These are phyloP conservation scores for Corythornis cristatus DNA, from an alignment of 2,113 vertebrate genomes.

Conservation along the genomic window DNA sequence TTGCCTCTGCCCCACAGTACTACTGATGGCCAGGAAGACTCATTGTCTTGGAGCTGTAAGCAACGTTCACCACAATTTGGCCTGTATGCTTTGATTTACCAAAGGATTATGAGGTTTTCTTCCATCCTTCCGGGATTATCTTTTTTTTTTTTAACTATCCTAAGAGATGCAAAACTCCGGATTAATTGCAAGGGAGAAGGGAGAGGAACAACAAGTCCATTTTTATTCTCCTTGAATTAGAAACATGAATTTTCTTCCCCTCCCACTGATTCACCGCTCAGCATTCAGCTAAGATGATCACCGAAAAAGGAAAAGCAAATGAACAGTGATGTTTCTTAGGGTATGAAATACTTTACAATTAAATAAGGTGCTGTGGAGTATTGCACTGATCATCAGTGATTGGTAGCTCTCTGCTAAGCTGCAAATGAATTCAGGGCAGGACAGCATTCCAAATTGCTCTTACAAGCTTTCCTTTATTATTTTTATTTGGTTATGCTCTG, in stretches of 20 bases:
- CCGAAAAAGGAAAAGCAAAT: slow-evolving; percentile 79
- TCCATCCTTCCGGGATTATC: not conserved
- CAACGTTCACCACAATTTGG: not conserved
- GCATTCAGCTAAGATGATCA: slow-evolving; percentile 74
- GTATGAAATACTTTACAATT: slow-evolving; percentile 82
- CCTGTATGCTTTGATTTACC: not conserved
- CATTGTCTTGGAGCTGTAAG: not conserved
- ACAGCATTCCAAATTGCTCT: slow-evolving; percentile 82
- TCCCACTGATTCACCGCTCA: slow-evolving; percentile 76
- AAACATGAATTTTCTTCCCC: slow-evolving; percentile 75
- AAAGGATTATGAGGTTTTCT: not conserved
- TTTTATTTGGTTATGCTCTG: slow-evolving; percentile 84
- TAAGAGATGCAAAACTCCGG: slow-evolving; percentile 6
- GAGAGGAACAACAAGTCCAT: slow-evolving; percentile 40
- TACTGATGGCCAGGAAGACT: not conserved
- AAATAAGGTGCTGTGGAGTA: slow-evolving; percentile 74
- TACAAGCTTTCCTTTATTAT: slow-evolving; percentile 83
- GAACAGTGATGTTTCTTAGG: slow-evolving; percentile 73
- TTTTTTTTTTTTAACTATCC: not conserved
- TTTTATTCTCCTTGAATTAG: slow-evolving; percentile 70
- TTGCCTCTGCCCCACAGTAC: not conserved
- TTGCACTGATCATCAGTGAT: slow-evolving; percentile 74
- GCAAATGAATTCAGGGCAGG: slow-evolving; percentile 81
- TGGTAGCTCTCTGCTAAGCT: slow-evolving; percentile 77
- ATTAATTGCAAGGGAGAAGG: slow-evolving; percentile 1